Percentiles rank a stretch among this genome's conserved stretches.
Conservation (phyloP, 2,797 vertebrate genomes). For the Pelobates cultripes region DNA sequence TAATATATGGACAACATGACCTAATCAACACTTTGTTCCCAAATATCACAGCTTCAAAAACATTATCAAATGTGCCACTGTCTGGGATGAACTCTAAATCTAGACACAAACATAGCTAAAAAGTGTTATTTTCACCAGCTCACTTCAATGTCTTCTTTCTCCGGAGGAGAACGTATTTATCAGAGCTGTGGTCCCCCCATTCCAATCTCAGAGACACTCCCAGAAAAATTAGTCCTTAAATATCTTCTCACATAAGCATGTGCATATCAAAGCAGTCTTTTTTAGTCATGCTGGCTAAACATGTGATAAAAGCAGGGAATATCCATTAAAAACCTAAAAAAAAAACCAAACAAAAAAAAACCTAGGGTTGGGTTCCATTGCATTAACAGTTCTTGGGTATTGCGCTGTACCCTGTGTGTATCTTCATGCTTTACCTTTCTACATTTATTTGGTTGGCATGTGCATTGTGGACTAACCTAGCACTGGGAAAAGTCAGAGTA, state of each 20-base stretch:
- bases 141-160: too few species aligned
- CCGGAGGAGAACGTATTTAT: too few species aligned
- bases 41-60: background rate
- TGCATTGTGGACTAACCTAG: background rate
- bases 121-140: too few species aligned
- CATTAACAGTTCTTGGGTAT: too few species aligned
- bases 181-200: too few species aligned
- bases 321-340: background rate
- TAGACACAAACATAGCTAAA: background rate
- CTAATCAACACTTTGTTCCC: background rate
- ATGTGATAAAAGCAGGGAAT: background rate
- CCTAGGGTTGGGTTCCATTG: too few species aligned
- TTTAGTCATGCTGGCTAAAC: too few species aligned
- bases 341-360: conserved; percentile 1
- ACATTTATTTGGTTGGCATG: background rate
- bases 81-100: background rate
- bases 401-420: too few species aligned
- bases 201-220: too few species aligned
- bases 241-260: too few species aligned
- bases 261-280: too few species aligned
- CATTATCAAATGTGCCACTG: background rate
- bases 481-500: background rate
- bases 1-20: background rate
- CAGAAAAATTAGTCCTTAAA: too few species aligned
- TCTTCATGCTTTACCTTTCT: background rate